Percentiles rank a stretch among this genome's conserved stretches.
Evolutionary conservation across 2,888 invertebrate species (phyloP).

Genomic region (Tiphia femorata): DNA sequence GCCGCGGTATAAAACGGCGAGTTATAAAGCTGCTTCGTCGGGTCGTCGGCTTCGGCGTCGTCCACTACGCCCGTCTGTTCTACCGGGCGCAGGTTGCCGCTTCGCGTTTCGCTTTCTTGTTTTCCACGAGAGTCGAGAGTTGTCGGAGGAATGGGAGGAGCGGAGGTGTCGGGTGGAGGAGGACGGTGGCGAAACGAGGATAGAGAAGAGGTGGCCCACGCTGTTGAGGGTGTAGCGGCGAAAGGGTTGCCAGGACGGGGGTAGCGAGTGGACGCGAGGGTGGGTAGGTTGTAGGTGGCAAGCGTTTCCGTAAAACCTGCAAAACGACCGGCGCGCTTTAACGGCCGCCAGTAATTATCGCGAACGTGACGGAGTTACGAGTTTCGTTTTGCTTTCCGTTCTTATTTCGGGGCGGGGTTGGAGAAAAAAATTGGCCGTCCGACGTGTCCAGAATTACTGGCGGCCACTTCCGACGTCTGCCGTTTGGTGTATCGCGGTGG

Average conservation of each 20-base stretch:
- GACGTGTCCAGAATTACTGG: no score
- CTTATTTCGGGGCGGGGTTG: no score
- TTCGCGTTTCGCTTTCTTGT: no score
- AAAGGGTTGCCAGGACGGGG: no score
- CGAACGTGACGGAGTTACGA: no score
- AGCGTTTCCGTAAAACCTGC: slow-evolving; percentile 13
- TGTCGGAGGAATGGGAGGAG: slow-evolving; percentile 6
- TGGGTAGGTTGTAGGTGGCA: no score
- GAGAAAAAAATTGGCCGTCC: no score
- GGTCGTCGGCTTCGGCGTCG: slow-evolving; percentile 7
- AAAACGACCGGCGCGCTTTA: slow-evolving; percentile 4
- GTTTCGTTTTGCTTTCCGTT: no score
- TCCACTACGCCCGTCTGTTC: slow-evolving; percentile 6
- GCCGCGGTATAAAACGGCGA: slow-evolving; percentile 20
- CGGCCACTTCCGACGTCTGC: no score
- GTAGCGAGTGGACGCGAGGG: no score
- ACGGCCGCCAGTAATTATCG: slow-evolving; percentile 25
- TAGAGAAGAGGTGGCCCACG: background rate
- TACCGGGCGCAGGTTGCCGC: background rate
- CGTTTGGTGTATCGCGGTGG: no score
- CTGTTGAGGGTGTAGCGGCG: background rate
- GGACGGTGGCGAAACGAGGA: background rate
- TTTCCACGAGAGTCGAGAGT: slow-evolving; percentile 15
- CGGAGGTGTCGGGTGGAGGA: background rate
- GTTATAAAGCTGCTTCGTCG: slow-evolving; percentile 25